Conservation (phyloP, 2,113 vertebrate genomes). For the human (Homo sapiens) region GRCh38 chr3:128989001-128989500, state of each 20-base stretch:
- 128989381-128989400: background rate
- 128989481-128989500: background rate
- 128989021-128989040: rapidly evolving
- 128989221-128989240: too few species aligned
- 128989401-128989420: background rate
- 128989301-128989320: background rate
- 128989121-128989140: background rate
- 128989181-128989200: too few species aligned
- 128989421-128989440: background rate
- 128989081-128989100: background rate
- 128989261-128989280: background rate
- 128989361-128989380: background rate
- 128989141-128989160: background rate
- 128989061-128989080: background rate
- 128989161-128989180: too few species aligned
- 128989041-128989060: background rate
- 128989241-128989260: background rate
- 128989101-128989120: background rate
- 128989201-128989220: too few species aligned
- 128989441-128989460: background rate
- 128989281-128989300: background rate
- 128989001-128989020: rapidly evolving
- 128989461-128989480: background rate
- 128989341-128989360: background rate
- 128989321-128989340: too few species aligned